phyloP scores from a whole-genome alignment of 2,113 vertebrate genomes.

The Edolisoma coerulescens region DNA sequence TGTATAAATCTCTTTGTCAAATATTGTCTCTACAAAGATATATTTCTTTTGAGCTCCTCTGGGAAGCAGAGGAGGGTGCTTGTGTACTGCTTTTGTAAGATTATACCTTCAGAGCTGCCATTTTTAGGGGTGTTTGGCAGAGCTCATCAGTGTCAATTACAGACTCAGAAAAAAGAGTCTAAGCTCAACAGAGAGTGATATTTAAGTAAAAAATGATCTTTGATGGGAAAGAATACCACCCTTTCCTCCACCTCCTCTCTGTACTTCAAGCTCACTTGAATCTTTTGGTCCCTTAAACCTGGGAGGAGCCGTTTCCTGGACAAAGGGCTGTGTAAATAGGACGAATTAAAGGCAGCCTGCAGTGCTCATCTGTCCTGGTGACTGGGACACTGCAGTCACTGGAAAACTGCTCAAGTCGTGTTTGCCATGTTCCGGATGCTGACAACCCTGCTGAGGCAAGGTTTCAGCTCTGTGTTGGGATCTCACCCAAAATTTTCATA shows the following conservation, averaged over 20 bases:
- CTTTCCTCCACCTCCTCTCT: neutral
- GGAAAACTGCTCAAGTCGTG: neutral
- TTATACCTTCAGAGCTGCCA: neutral
- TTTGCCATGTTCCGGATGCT: neutral
- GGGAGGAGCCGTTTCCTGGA: neutral
- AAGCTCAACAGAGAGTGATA: neutral
- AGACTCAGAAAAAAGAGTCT: neutral
- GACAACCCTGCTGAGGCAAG: fast-evolving
- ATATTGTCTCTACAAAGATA: neutral
- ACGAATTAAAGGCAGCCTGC: neutral
- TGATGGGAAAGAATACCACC: neutral
- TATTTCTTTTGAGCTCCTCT: neutral
- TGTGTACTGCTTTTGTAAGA: neutral
- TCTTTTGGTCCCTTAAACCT: neutral
- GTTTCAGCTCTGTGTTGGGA: neutral
- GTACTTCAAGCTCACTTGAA: neutral
- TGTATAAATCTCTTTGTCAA: neutral
- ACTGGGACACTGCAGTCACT: neutral
- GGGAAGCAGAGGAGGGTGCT: neutral
- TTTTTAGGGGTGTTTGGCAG: neutral
- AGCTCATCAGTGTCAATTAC: neutral
- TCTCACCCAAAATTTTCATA: neutral
- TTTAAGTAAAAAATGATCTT: neutral
- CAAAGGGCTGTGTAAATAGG: neutral
- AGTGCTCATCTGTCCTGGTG: neutral